A percentile compares a stretch with the other conserved stretches of the same genome.
phyloP scores from a whole-genome alignment of 35 echinoderm and acorn worm genomes.

The Hemicentrotus pulcherrimus region DNA sequence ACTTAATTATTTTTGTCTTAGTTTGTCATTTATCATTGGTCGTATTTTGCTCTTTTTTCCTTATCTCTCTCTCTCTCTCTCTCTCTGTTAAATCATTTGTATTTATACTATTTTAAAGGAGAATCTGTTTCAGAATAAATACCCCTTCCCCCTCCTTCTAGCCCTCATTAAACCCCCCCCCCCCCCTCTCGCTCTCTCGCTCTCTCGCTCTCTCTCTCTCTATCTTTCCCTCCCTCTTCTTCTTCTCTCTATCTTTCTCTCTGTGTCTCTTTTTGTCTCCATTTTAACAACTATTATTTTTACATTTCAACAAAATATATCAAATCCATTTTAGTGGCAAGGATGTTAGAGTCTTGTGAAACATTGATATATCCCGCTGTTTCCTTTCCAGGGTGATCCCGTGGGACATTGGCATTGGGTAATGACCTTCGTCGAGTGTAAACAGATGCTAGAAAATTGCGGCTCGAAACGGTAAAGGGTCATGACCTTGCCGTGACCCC shows the following conservation, averaged over 20 bases:
- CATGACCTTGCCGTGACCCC: conserved; percentile 21
- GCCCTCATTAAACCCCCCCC: no score
- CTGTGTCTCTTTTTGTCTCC: not conserved
- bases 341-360: not conserved
- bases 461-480: conserved; percentile 1
- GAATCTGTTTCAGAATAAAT: no score
- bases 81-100: no score
- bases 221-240: not conserved
- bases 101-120: no score
- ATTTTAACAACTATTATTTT: not conserved
- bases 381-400: not conserved
- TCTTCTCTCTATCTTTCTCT: not conserved
- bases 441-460: conserved; percentile 5
- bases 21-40: no score
- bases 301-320: not conserved
- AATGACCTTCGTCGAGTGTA: conserved; percentile 41
- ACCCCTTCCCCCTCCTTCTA: no score
- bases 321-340: not conserved
- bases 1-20: no score
- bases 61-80: no score
- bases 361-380: not conserved
- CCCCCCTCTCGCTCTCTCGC: not conserved
- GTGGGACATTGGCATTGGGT: not conserved
- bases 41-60: no score
- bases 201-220: not conserved